Evolutionary conservation across 92 coral and sea anemone genomes (phyloP), one percentile per base, ranked within the genome.

Genomic region (Chrysogorgia sp.): DNA sequence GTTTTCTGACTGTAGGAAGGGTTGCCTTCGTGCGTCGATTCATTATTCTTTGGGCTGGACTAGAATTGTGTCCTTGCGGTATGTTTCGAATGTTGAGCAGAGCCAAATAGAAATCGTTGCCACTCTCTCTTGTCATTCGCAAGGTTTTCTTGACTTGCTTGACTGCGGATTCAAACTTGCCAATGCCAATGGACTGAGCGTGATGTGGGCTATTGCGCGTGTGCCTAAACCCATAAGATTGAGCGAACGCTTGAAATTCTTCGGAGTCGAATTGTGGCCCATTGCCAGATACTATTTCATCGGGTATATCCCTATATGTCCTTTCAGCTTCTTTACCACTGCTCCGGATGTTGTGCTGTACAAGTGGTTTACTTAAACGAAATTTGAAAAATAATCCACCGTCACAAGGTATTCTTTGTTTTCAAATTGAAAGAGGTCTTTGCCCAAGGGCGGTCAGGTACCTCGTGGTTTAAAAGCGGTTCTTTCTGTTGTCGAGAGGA

Each of bases 391-490:
- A 22, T 48, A 49, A 60, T 50, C 77, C 10, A 48, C 77, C 13
- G 61, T 70, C 4, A 48, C 77, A 26, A 70, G 77, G 47, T 70
- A 49, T 32, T 23, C n/a, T 32, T 70, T 70, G 28, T 55, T 13
- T 19, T 49, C 60, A 25, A 47, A 56, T 24, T 70, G 59, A 70
- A 47, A 70, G 28, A 70, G 34, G 61, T 70, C 25, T 55, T 52
- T 0, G 50, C 34, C 77, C 77, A 70, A 2, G 62, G 40, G 43
- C 60, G 59, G 28, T 28, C 33, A 28, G 62, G 77, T 56, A 48
- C 60, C n/a, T 50, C 61, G 29, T 70, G 77, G 28, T 32, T 47
- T 21, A 29, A 15, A 4, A 49, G 53, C 20, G 62, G 32, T 70
- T 45, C 58, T 53, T 48, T 69, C 45, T 58, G 37, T 52, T 69